phyloP scores from a whole-genome alignment of 2,888 invertebrate species.

The Aplocera efformata region DNA sequence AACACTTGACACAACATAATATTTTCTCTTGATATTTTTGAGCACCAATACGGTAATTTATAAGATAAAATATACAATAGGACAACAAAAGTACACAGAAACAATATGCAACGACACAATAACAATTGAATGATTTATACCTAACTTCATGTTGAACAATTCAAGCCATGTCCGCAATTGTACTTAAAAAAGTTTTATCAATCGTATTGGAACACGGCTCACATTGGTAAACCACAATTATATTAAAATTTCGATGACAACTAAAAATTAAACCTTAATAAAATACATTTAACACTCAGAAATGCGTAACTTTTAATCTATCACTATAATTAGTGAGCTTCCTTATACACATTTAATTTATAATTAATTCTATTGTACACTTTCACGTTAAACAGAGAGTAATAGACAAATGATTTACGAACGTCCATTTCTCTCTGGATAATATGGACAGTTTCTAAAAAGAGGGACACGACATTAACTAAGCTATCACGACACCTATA shows the following conservation, averaged over 20 bases:
- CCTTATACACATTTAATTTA: constrained; percentile 51
- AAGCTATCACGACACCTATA: constrained; percentile 78
- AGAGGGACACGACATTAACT: constrained; percentile 75
- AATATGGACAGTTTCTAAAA: constrained; percentile 34
- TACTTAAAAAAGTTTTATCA: constrained; percentile 6
- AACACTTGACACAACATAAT: constrained; percentile 17
- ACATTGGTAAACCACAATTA: constrained; percentile 16
- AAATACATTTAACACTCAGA: constrained; percentile 60
- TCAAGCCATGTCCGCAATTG: constrained; percentile 18
- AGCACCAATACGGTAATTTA: constrained; percentile 50
- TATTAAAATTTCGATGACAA: constrained; percentile 36
- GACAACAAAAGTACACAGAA: constrained; percentile 24
- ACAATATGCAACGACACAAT: constrained; percentile 17
- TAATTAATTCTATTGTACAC: constrained; percentile 39
- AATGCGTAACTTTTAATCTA: constrained; percentile 48
- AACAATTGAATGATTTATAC: constrained; percentile 17
- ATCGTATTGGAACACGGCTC: constrained; percentile 19
- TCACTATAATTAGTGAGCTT: constrained; percentile 65
- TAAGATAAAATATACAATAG: constrained; percentile 25
- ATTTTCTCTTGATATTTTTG: constrained; percentile 44
- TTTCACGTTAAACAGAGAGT: constrained; percentile 22
- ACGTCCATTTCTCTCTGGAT: constrained; percentile 20
- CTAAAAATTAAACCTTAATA: constrained; percentile 37
- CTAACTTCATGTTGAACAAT: constrained; percentile 2
- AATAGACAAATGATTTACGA: constrained; percentile 17